phyloP scores from a whole-genome alignment of 2,113 vertebrate species.

The Lipophrys pholis region DNA sequence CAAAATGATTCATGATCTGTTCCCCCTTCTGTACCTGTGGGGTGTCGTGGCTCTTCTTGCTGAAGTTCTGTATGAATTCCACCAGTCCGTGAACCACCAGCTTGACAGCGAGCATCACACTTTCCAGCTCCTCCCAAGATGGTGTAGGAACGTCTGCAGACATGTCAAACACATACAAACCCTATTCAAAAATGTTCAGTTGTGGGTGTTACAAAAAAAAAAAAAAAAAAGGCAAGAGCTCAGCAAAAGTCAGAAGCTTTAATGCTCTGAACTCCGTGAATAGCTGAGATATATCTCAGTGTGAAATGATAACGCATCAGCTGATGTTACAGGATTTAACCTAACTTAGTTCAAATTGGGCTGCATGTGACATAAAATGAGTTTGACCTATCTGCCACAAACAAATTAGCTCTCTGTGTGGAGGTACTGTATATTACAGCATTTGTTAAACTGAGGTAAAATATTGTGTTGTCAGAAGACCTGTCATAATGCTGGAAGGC shows the following conservation, averaged over 20 bases:
- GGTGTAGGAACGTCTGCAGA: slow-evolving; percentile 90
- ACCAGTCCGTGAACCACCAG: slow-evolving; percentile 94
- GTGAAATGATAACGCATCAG: no score
- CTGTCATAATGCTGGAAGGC: background rate
- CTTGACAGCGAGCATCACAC: slow-evolving; percentile 94
- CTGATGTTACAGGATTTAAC: no score
- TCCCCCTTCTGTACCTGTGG: slow-evolving; percentile 86
- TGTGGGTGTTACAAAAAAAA: background rate
- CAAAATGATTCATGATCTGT: no score
- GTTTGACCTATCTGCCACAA: background rate
- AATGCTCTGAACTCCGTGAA: background rate
- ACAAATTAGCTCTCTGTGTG: background rate
- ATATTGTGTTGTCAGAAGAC: background rate
- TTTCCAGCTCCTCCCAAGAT: slow-evolving; percentile 94
- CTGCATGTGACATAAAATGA: no score
- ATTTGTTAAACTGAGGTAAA: background rate
- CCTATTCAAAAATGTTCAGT: background rate
- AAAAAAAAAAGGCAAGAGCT: background rate
- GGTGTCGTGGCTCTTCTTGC: slow-evolving; percentile 94
- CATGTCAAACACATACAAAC: slow-evolving; percentile 1
- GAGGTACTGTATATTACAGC: background rate
- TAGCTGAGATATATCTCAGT: background rate
- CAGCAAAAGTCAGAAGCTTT: background rate
- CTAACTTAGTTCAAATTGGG: no score
- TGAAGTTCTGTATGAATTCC: slow-evolving; percentile 97